Base-by-base conservation (phyloP, 35 echinoderm and acorn worm genomes). In the Chiridota heheva region DNA sequence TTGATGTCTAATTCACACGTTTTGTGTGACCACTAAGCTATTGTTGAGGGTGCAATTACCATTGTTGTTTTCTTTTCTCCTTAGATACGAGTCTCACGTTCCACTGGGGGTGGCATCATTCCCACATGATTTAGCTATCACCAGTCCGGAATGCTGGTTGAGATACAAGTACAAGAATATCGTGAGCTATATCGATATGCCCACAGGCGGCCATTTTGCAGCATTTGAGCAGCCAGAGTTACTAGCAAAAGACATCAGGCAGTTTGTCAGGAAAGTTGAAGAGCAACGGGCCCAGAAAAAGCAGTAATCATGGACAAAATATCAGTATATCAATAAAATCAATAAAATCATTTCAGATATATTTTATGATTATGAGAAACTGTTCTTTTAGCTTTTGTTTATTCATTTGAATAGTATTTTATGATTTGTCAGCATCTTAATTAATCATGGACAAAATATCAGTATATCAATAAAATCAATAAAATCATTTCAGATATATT, bases 151-250 rank as follows among this genome's bases (percentile, higher is more conserved):
- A 28, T 27, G 51, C 20, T 90, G 87, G 87, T 37, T 48, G 8
- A 4, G 36, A 18, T 42, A 71, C 28, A 65, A 69, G 44, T 90
- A 69, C 77, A 61, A 65, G 18, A 80, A 96, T 37, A 40, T 96
- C 1, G 47, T 96, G 16, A 72, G 65, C 43, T 96, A 77, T 45
- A 90, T 41, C 17, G 64, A 35, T 8, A 68, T 86, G 56, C 87
- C 92, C 36, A 39, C 55, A 25, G 92, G 92, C 6, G 92, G 87
- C 8, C 92, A 90, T 73, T 96, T 96, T 76, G 92, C 76, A 44
- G 87, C 82, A 1, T 69, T 96, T 4, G 69, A 96, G 45, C 62
- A 67, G 36, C 92, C 86, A 5, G n/a, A 71, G 27, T 34, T 96
- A 20, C 70, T 90, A 1, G 91, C 75, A 13, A 66, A 89, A 17